Percentiles rank a stretch among this genome's conserved stretches.
phyloP scores from a whole-genome alignment of 64 coral and sea anemone genomes.

The Porites australiensis region DNA sequence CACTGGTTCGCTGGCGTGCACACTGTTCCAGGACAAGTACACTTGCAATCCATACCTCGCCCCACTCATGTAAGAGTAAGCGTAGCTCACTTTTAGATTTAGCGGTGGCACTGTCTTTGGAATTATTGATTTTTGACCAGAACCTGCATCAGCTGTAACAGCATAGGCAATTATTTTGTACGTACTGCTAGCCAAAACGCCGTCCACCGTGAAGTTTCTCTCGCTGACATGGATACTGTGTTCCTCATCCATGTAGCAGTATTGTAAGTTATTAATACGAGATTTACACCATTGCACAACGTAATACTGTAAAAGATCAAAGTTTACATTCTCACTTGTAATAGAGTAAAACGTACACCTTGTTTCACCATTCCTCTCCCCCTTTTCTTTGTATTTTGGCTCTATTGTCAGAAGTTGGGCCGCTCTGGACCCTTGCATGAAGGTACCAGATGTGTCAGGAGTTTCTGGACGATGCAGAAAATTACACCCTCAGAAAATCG shows the following conservation, averaged over 20 bases:
- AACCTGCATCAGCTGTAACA: conserved; percentile 3
- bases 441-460: too few species aligned
- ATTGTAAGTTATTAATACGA: neutral
- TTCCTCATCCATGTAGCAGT: neutral
- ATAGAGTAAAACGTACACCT: too few species aligned
- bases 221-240: neutral
- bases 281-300: neutral
- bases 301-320: neutral
- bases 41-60: conserved; percentile 4
- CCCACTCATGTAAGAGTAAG: neutral
- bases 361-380: too few species aligned
- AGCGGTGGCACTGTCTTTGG: neutral
- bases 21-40: neutral
- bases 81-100: neutral
- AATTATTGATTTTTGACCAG: neutral
- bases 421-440: too few species aligned
- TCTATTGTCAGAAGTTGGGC: too few species aligned
- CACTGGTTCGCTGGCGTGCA: neutral
- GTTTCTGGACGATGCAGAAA: too few species aligned
- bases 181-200: neutral
- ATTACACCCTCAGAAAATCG: too few species aligned
- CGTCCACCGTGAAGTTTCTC: neutral
- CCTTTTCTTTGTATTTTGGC: too few species aligned
- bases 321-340: neutral
- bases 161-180: neutral